Evolutionary conservation across 1,140 invertebrate genomes (phyloP), one percentile per base, ranked within the genome.

Genomic region (Neocloeon triangulifer): DNA sequence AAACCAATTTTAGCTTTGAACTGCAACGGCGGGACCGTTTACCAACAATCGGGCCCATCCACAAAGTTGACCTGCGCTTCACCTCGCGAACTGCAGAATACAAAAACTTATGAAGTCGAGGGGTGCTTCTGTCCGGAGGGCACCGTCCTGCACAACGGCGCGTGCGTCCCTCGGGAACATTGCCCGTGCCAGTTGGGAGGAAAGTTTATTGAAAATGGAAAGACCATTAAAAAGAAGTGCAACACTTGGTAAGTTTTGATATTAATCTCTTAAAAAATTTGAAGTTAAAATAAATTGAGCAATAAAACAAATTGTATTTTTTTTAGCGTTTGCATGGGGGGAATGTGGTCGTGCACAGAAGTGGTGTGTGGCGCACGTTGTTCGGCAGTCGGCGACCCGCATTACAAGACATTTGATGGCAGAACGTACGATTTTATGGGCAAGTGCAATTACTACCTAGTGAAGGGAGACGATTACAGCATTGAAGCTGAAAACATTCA

Each of bases 401-500:
- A 91, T 54, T 91, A 86, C 50, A 64, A 65, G 15, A 91, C 82
- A 0, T 91, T 89, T 46, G 85, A 89, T 51, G 81, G 81, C 0
- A 67, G 65, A 34, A 61, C 62, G 6, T 89, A 67, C 47, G 71
- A 86, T 49, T 89, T 86, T 48, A 84, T 85, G 75, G 82, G 82
- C 7, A 70, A 73, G 37, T 91, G 85, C 51, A 68, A 69, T 0
- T 89, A 89, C 46, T 74, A 77, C 43, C 48, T 91, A 25, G 52
- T 86, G 1, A 68, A 73, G 40, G 57, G 57, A 0, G 43, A 57
- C 0, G 65, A 74, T 39, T 64, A 75, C 39, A 68, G 66, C 1
- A 61, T 89, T 15, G 72, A 80, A 43, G 71, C 69, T 1, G 79
- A 86, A 51, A 86, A 86, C 46, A 66, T 76, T 1, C 67, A 71